Percentiles rank a stretch among this genome's conserved stretches.
These are phyloP conservation scores for Diarsia rubi DNA, from an alignment of 2,888 invertebrate species.

Conservation along the genomic window DNA sequence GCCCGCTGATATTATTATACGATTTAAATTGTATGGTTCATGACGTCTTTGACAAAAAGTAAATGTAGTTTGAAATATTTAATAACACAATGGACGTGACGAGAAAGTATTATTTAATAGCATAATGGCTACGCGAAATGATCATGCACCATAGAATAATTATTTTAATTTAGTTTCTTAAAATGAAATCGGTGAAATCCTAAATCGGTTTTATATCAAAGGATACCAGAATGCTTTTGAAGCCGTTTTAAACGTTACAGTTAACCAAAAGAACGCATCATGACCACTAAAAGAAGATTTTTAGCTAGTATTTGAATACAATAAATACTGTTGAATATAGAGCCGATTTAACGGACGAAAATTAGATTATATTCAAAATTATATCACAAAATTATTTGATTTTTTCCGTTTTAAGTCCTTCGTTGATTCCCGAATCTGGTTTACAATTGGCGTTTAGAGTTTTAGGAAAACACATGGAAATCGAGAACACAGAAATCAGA, in stretches of 20 bases:
- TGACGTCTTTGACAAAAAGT: slow-evolving; percentile 4
- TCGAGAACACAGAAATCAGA: not conserved
- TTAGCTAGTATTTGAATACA: not conserved
- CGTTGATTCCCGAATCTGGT: slow-evolving; percentile 20
- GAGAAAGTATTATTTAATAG: not conserved
- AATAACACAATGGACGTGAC: not conserved
- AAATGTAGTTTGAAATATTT: not conserved
- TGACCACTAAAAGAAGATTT: not conserved
- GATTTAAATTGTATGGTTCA: slow-evolving; percentile 21
- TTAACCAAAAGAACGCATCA: not conserved
- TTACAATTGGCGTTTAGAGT: slow-evolving; percentile 47
- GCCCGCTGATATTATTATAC: slow-evolving; percentile 1
- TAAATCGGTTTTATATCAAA: slow-evolving; percentile 38
- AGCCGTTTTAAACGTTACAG: too few relatives aligned
- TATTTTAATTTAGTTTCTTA: slow-evolving; percentile 5
- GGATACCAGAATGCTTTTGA: not conserved
- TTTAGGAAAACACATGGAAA: slow-evolving; percentile 29
- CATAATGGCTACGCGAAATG: not conserved
- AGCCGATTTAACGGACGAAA: slow-evolving; percentile 29
- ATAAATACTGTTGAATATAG: not conserved
- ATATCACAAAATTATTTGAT: slow-evolving; percentile 44
- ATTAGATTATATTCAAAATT: slow-evolving; percentile 48
- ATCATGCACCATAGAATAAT: slow-evolving; percentile 21
- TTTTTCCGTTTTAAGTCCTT: slow-evolving; percentile 5
- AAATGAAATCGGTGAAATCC: not conserved